phyloP scores from a whole-genome alignment of 2,113 vertebrate genomes.

The Saimiri boliviensis region DNA sequence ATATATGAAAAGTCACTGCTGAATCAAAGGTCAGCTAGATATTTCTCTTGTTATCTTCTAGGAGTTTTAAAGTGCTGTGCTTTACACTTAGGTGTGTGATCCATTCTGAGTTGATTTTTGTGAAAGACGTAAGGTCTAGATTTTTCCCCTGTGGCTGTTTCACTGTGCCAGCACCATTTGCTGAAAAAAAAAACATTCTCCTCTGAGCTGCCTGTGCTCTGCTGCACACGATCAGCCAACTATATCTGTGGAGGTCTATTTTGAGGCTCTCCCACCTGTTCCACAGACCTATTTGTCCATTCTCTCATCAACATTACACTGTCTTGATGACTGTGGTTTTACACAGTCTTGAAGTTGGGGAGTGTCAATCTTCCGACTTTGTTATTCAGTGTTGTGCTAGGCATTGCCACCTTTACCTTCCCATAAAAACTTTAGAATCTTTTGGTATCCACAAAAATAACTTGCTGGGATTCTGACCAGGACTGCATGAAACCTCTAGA shows the following conservation, averaged over 20 bases:
- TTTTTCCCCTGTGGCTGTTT: background rate
- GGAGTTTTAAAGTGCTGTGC: background rate
- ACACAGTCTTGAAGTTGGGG: rapidly evolving
- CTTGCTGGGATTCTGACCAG: background rate
- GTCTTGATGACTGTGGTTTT: rapidly evolving
- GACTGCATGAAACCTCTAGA: background rate
- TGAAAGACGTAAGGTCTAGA: background rate
- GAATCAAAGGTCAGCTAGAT: background rate
- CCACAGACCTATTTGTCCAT: background rate
- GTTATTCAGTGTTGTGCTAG: rapidly evolving
- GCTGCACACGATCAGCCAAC: rapidly evolving
- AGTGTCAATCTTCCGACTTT: no score
- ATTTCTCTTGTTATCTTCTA: background rate
- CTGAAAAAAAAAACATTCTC: background rate
- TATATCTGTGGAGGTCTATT: background rate
- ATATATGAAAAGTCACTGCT: background rate
- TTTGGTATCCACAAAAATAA: background rate
- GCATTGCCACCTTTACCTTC: background rate
- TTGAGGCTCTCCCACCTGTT: background rate
- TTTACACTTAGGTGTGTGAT: background rate
- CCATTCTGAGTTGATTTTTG: background rate
- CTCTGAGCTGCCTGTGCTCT: background rate
- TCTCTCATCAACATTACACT: rapidly evolving
- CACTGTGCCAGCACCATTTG: background rate
- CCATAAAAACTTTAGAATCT: background rate